Conservation (phyloP, 2,797 vertebrate genomes). For the Uromys caudimaculatus region DNA sequence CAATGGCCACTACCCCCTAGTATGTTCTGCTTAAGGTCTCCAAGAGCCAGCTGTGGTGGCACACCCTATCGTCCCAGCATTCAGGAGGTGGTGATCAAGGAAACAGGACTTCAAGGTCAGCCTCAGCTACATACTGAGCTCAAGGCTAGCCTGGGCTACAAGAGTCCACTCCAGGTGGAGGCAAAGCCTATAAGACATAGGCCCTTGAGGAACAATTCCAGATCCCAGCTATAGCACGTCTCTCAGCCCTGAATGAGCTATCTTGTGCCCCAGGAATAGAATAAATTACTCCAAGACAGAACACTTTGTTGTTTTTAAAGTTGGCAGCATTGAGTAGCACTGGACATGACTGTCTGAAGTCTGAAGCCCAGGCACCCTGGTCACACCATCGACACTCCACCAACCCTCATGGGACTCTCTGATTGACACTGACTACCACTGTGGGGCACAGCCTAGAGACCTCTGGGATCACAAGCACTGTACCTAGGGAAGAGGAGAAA, state of each 20-base stretch:
- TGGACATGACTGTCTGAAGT: not conserved
- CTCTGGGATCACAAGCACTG: not conserved
- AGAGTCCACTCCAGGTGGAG: not conserved
- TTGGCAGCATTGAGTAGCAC: conserved; percentile 44
- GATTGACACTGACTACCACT: not conserved
- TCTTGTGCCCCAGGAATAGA: conserved; percentile 73
- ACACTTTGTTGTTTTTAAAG: conserved; percentile 57
- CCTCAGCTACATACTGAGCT: not conserved
- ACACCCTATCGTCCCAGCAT: no score
- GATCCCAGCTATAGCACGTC: not conserved
- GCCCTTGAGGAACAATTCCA: not conserved
- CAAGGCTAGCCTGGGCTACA: not conserved
- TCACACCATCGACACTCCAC: not conserved
- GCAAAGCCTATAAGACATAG: not conserved
- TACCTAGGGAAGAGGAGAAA: not conserved
- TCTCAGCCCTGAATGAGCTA: conserved; percentile 65
- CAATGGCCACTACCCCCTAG: no score
- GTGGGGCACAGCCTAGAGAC: no score
- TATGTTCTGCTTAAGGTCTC: not conserved
- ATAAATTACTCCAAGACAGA: conserved; percentile 76
- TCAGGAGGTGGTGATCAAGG: no score
- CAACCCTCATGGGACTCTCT: not conserved
- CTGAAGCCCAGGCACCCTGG: conserved; percentile 29
- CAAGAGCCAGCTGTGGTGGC: not conserved
- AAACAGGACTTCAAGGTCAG: not conserved